Evolutionary conservation across 2,113 vertebrate species (phyloP), one percentile per base, ranked within the genome.

Genomic region (Anser brachyrhynchus): DNA sequence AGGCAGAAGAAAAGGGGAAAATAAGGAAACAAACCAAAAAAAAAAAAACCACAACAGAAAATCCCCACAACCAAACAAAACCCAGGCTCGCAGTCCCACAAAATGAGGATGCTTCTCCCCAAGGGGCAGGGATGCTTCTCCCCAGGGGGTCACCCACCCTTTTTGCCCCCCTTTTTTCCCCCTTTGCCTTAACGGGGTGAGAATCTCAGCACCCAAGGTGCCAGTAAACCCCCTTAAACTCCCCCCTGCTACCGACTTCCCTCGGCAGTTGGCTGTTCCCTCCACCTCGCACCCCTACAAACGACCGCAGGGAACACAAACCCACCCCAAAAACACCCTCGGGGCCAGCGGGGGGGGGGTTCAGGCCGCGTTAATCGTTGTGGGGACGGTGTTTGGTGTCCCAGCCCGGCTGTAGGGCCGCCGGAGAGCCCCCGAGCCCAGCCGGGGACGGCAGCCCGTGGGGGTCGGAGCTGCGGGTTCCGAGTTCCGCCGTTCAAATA

Each of bases 221-320:
- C n/a, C 10, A 0, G 44, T 21, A 54, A 89, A 69, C 64, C 10
- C 54, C 3, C 37, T 51, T 13, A 3, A 43, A 44, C 35, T 2
- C 3, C 12, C 39, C 18, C 31, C 3, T 0, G 0, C 18, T 39
- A 29, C 29, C 39, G n/a, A 0, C 17, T 26, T 21, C 18, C 39
- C n/a, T 29, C 1, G 31, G 57, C 31, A 33, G 57, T 33, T 55
- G 6, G 28, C 9, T 18, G 16, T 16, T 37, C 58, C 52, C 65
- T 69, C 37, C 39, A 14, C 20, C 9, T 6, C 14, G 9, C 29
- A 13, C 64, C 72, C 62, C 83, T 3, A n/a, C 25, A 75, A 75
- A 11, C 7, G 20, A 4, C 19, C 49, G 41, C 12, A 21, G 9
- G 4, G 20, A 14, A 12, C 10, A 5, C 9, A 10, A 46, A 10